Evolutionary conservation across 2,888 invertebrate genomes (phyloP).

Genomic region (Chymomyza caudatula): DNA sequence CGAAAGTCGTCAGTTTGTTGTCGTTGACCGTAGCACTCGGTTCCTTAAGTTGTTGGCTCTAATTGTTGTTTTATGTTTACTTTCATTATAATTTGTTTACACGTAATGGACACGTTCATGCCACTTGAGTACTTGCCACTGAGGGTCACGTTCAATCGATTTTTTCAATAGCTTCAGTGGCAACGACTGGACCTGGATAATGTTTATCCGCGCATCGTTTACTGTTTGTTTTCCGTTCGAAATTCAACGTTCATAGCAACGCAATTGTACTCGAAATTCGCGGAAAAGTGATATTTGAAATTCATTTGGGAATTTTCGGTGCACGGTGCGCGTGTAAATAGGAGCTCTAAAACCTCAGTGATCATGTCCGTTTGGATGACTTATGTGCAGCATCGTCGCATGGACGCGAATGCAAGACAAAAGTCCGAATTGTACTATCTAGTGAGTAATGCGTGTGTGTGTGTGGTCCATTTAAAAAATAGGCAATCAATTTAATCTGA

Average conservation of each 20-base stretch:
- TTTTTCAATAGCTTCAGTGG: neutral
- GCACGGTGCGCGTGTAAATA: neutral
- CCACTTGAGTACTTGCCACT: neutral
- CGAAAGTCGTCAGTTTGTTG: conserved; percentile 27
- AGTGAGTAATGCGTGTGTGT: conserved; percentile 68
- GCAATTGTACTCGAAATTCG: neutral
- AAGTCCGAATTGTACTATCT: conserved; percentile 77
- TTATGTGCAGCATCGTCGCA: conserved; percentile 79
- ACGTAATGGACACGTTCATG: conserved; percentile 14
- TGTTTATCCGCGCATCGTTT: conserved; percentile 4
- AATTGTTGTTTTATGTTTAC: conserved; percentile 26
- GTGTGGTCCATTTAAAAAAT: neutral
- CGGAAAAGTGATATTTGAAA: neutral
- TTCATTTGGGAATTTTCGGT: neutral
- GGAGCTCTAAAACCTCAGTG: conserved; percentile 17
- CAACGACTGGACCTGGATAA: conserved; percentile 23
- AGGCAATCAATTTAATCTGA: neutral
- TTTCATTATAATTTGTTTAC: conserved; percentile 44
- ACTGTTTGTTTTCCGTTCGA: neutral
- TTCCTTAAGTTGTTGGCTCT: neutral
- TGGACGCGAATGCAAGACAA: conserved; percentile 65
- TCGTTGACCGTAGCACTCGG: conserved; percentile 42
- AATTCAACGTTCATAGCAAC: neutral
- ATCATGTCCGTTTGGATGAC: conserved; percentile 82
- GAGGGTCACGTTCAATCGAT: conserved; percentile 1